Percentiles rank a stretch among this genome's conserved stretches.
Evolutionary conservation across 2,888 invertebrate species (phyloP).

Genomic region (Cantharis nigra): DNA sequence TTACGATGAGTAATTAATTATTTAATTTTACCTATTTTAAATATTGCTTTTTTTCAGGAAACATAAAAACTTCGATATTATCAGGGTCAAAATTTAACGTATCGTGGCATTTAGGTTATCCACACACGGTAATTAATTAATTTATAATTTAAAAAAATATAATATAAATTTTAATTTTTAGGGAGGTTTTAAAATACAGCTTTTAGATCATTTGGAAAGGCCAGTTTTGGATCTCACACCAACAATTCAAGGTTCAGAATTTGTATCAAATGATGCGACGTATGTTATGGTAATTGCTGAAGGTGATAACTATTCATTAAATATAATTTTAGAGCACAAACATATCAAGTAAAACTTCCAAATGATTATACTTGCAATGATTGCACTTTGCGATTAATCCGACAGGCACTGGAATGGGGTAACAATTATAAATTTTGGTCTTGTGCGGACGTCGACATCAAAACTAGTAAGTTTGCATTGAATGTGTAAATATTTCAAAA

Average conservation of each 20-base stretch:
- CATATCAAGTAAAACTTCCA: conserved; percentile 80
- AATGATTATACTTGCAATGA: conserved; percentile 81
- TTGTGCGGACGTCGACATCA: conserved; percentile 91
- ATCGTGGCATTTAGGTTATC: conserved; percentile 93
- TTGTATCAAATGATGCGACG: conserved; percentile 84
- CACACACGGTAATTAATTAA: conserved; percentile 74
- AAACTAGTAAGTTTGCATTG: conserved; percentile 57
- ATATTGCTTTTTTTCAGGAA: conserved; percentile 63
- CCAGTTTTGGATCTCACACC: conserved; percentile 85
- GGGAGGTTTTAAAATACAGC: conserved; percentile 90
- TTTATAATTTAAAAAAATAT: background rate
- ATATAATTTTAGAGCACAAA: conserved; percentile 72
- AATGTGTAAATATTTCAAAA: background rate
- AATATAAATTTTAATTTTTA: conserved; percentile 56
- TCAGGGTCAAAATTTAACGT: conserved; percentile 86
- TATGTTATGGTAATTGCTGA: conserved; percentile 61
- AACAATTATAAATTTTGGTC: conserved; percentile 89
- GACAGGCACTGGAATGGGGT: conserved; percentile 90
- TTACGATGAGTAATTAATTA: background rate
- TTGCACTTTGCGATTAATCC: conserved; percentile 85
- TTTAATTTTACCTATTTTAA: conserved; percentile 10
- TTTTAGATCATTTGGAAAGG: conserved; percentile 82
- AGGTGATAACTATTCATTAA: conserved; percentile 6
- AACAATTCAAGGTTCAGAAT: conserved; percentile 77
- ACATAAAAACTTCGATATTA: conserved; percentile 76